Base-by-base conservation (phyloP, 2,888 invertebrate genomes). In the Acleris emargana region DNA sequence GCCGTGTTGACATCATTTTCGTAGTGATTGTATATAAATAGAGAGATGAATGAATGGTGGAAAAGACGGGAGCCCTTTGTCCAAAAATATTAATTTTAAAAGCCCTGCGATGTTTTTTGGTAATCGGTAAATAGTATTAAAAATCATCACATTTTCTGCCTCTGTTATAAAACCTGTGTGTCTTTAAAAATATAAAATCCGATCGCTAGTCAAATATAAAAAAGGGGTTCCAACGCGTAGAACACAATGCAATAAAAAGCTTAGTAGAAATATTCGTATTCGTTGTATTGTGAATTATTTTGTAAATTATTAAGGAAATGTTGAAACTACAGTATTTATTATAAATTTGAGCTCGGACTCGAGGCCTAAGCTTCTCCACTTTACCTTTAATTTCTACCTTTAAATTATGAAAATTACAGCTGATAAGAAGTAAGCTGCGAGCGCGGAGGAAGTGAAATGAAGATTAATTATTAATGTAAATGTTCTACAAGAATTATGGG, bases 331-430 rank as follows among this genome's bases (percentile, higher is more conserved):
- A n/a, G 45, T 17, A 45, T 45, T 45, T 45, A 17, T 45, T 45
- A n/a, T 45, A 16, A 45, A 45, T 49, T 32, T 20, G 22, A 43
- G 25, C 45, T 38, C 18, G 25, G 17, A 38, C 38, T 43, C 22
- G 38, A 58, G 64, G 66, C 66, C 66, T 66, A 66, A 66, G 22
- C 45, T 66, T 43, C 53, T 64, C 57, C 66, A 57, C 66, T 64
- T 45, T 6, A 6, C n/a, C 5, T 43, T 43, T 13, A 16, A 16
- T 16, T n/a, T n/a, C n/a, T n/a, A n/a, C n/a, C n/a, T n/a, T n/a
- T n/a, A n/a, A n/a, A n/a, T n/a, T n/a, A n/a, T 32, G 13, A 38
- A 13, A 38, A 38, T 4, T 11, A 38, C 38, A 38, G 3, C 38
- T 38, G 38, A 13, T 38, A 11, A 13, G 38, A 38, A 13, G 13